These are phyloP conservation scores for Melanostigma gelatinosum DNA, from an alignment of 2,113 vertebrate genomes.

Conservation along the genomic window DNA sequence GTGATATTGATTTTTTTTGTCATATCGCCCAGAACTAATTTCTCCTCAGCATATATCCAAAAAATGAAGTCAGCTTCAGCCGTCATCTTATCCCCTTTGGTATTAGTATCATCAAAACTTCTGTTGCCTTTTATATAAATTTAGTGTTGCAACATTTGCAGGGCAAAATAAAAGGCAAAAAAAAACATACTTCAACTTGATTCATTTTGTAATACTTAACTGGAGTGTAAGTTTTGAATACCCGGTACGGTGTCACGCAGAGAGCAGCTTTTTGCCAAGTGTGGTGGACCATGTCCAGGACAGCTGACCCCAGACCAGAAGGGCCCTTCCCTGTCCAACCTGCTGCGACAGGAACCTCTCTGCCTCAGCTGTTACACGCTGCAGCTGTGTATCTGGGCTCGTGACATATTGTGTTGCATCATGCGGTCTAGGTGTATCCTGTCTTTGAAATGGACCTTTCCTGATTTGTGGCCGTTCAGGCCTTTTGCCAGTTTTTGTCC, in stretches of 20 bases:
- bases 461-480: background rate
- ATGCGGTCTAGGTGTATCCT: background rate
- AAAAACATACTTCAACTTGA: background rate
- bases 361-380: slow-evolving; percentile 67
- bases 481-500: background rate
- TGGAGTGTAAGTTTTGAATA: background rate
- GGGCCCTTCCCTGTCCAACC: slow-evolving; percentile 66
- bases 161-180: background rate
- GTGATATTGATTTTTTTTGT: background rate
- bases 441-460: background rate
- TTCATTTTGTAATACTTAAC: too few species aligned
- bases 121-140: background rate
- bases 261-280: slow-evolving; percentile 21
- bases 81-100: background rate
- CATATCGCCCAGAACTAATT: background rate
- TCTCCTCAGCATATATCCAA: background rate
- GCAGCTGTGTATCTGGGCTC: background rate
- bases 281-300: slow-evolving; percentile 44
- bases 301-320: slow-evolving; percentile 71
- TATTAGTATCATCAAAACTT: background rate
- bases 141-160: background rate
- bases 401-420: background rate
- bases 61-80: background rate
- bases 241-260: slow-evolving; percentile 1
- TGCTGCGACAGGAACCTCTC: slow-evolving; percentile 62